A percentile compares a stretch with the other conserved stretches of the same genome.
phyloP scores from a whole-genome alignment of 2,113 vertebrate genomes.

The Triplophysa dalaica region DNA sequence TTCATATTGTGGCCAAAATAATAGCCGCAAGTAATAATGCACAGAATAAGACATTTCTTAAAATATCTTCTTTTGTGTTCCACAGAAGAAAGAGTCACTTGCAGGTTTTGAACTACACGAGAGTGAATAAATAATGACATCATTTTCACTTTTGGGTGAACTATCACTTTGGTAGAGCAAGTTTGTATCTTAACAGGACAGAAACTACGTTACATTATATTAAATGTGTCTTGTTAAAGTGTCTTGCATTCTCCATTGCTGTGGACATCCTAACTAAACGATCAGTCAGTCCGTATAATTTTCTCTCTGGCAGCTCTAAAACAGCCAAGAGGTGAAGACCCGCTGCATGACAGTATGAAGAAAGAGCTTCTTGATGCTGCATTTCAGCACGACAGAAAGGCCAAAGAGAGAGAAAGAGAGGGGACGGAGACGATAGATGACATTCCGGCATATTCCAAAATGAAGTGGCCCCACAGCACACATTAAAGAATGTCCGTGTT shows the following conservation, averaged over 20 bases:
- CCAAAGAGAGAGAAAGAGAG: constrained; percentile 31
- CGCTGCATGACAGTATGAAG: constrained; percentile 9
- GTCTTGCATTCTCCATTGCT: not conserved
- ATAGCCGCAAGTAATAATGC: too few relatives aligned
- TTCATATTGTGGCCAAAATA: not conserved
- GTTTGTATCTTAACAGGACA: not conserved
- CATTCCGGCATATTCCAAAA: constrained; percentile 39
- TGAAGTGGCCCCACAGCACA: constrained; percentile 46
- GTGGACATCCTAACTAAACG: not conserved
- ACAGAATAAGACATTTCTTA: too few relatives aligned
- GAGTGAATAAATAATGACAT: too few relatives aligned
- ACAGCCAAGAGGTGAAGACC: not conserved
- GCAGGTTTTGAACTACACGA: too few relatives aligned
- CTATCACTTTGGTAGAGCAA: too few relatives aligned
- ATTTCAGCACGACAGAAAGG: not conserved
- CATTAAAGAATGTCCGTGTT: constrained; percentile 35
- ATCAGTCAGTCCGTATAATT: not conserved
- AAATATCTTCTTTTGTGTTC: too few relatives aligned
- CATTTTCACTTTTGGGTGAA: too few relatives aligned
- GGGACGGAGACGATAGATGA: constrained; percentile 33
- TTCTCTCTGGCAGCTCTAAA: constrained; percentile 5
- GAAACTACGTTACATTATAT: not conserved
- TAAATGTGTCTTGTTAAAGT: not conserved
- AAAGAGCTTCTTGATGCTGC: constrained; percentile 31
- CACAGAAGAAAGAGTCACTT: too few relatives aligned